A percentile compares a stretch with the other conserved stretches of the same genome.
phyloP scores from a whole-genome alignment of 1,140 invertebrate species.

The Centruroides sculpturatus region DNA sequence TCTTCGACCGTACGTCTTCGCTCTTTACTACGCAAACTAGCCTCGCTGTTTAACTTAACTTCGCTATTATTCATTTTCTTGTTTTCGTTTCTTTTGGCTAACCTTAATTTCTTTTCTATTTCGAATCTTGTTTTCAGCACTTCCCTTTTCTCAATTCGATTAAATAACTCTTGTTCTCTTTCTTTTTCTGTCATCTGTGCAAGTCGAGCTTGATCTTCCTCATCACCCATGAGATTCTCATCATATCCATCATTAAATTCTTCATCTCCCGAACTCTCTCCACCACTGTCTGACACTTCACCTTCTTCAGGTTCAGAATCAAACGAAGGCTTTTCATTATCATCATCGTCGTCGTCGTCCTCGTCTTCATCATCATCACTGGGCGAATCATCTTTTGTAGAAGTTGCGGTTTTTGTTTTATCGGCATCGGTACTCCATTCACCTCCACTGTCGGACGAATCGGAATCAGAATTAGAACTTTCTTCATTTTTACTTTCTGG shows the following conservation, averaged over 20 bases:
- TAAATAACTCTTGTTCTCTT: slow-evolving; percentile 91
- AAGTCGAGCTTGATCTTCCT: slow-evolving; percentile 74
- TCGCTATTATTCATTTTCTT: slow-evolving; percentile 34
- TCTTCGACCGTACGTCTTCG: slow-evolving; percentile 82
- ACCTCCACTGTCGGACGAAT: slow-evolving; percentile 55
- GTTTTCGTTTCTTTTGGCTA: slow-evolving; percentile 66
- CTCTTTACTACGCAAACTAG: slow-evolving; percentile 68
- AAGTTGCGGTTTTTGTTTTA: too few relatives aligned
- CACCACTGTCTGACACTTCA: slow-evolving; percentile 14
- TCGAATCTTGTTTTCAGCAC: slow-evolving; percentile 90
- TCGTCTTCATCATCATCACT: slow-evolving; percentile 27
- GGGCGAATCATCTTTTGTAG: too few relatives aligned
- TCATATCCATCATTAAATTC: slow-evolving; percentile 76
- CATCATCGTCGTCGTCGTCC: slow-evolving; percentile 35
- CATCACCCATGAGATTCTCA: slow-evolving; percentile 93
- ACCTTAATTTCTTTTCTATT: slow-evolving; percentile 82
- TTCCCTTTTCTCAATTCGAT: slow-evolving; percentile 84
- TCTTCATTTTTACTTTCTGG: background rate
- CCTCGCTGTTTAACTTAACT: slow-evolving; percentile 30
- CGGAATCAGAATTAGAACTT: slow-evolving; percentile 35
- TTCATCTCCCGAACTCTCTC: slow-evolving; percentile 13
- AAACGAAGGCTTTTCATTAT: slow-evolving; percentile 35
- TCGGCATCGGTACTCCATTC: slow-evolving; percentile 38
- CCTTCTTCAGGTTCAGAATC: slow-evolving; percentile 47
- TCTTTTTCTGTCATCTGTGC: slow-evolving; percentile 93